phyloP scores from a whole-genome alignment of 2,797 vertebrate genomes.

The Labeo calbasu region DNA sequence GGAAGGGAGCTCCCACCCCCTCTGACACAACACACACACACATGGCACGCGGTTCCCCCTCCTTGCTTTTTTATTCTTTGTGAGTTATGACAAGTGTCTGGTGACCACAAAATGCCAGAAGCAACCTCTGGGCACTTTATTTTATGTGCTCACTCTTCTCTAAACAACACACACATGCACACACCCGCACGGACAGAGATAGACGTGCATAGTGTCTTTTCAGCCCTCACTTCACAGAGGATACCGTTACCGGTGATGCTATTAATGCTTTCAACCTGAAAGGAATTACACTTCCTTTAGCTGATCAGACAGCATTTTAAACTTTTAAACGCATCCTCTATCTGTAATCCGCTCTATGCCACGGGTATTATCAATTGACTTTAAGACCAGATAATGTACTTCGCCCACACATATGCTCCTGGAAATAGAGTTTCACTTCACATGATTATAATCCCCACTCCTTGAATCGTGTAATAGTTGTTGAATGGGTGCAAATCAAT shows the following conservation, averaged over 20 bases:
- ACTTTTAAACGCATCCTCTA: constrained; percentile 70
- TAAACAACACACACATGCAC: constrained; percentile 58
- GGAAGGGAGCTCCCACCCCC: constrained; percentile 63
- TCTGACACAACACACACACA: constrained; percentile 59
- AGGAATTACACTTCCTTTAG: constrained; percentile 81
- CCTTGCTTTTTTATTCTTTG: constrained; percentile 69
- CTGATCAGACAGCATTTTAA: constrained; percentile 80
- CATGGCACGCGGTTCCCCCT: constrained; percentile 20
- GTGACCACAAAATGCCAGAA: constrained; percentile 80
- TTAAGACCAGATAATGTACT: constrained; percentile 59
- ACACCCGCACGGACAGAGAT: constrained; percentile 59
- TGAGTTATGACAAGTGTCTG: constrained; percentile 88
- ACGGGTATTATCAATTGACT: constrained; percentile 78
- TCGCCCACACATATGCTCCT: constrained; percentile 38
- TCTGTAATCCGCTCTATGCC: constrained; percentile 76
- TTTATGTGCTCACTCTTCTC: constrained; percentile 69
- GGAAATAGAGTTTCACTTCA: constrained; percentile 54
- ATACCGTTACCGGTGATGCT: constrained; percentile 80
- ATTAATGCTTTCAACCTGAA: constrained; percentile 82
- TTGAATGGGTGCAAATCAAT: constrained; percentile 53
- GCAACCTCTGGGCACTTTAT: constrained; percentile 73
- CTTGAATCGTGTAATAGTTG: constrained; percentile 49
- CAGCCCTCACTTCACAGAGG: constrained; percentile 53
- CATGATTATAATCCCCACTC: constrained; percentile 53
- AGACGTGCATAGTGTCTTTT: constrained; percentile 54